Conservation (phyloP, 2,113 vertebrate species). For the Danionella cerebrum region DNA sequence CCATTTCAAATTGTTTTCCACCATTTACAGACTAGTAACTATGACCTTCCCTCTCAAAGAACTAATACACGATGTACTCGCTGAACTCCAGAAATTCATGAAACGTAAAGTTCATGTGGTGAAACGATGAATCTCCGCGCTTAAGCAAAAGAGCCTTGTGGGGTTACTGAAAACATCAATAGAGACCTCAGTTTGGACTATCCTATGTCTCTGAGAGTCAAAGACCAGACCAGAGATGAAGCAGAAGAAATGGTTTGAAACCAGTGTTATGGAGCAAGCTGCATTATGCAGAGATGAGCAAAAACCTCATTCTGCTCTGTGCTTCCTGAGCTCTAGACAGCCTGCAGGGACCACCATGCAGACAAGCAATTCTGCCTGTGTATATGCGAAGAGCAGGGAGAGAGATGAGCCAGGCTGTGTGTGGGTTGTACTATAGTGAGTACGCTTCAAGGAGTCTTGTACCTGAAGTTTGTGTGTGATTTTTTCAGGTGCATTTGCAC, state of each 20-base stretch:
- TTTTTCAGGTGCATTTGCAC: too few species aligned
- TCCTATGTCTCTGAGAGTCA: neutral
- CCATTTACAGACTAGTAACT: too few species aligned
- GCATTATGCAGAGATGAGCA: conserved; percentile 59
- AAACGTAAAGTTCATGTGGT: neutral
- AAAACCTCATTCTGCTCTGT: conserved; percentile 23
- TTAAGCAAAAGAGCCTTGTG: too few species aligned
- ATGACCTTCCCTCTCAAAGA: too few species aligned
- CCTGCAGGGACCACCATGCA: conserved; percentile 65
- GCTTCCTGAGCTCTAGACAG: conserved; percentile 63
- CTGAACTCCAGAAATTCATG: too few species aligned
- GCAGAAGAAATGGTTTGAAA: neutral
- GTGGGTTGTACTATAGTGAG: conserved; percentile 21
- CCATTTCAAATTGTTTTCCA: too few species aligned
- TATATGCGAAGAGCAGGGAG: conserved; percentile 11
- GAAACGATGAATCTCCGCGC: too few species aligned
- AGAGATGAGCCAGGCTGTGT: conserved; percentile 3
- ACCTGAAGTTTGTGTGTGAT: too few species aligned
- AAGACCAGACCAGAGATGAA: neutral
- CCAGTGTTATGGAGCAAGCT: conserved; percentile 41
- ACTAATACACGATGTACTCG: too few species aligned
- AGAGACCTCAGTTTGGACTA: neutral
- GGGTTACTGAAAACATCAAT: neutral
- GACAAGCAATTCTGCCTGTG: conserved; percentile 55
- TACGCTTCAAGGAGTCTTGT: neutral